Percentiles rank a stretch among this genome's conserved stretches.
phyloP scores from a whole-genome alignment of 92 coral and sea anemone genomes.

The Porites rus region DNA sequence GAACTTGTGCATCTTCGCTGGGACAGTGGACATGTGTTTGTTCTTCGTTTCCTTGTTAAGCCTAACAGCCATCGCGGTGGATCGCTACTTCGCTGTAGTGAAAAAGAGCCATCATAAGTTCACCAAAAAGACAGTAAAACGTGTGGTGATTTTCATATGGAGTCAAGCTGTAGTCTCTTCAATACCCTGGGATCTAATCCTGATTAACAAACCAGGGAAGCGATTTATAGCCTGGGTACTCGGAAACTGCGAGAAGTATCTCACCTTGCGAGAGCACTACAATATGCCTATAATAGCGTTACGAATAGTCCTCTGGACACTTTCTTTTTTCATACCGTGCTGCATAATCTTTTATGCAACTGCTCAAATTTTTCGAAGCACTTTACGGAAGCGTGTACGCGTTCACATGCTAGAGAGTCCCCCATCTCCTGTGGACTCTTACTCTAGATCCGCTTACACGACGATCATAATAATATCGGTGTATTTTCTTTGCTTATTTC shows the following conservation, averaged over 20 bases:
- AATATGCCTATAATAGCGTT: conserved; percentile 19
- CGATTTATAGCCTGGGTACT: conserved; percentile 86
- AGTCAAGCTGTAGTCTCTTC: conserved; percentile 63
- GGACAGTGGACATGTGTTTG: conserved; percentile 71
- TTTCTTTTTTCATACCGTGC: conserved; percentile 64
- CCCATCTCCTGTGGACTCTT: conserved; percentile 73
- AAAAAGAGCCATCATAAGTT: conserved; percentile 78
- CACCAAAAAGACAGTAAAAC: conserved; percentile 59
- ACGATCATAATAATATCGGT: conserved; percentile 75
- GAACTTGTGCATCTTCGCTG: conserved; percentile 67
- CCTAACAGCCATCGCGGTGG: conserved; percentile 76
- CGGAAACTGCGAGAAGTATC: conserved; percentile 70
- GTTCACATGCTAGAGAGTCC: conserved; percentile 66
- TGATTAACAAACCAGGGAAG: conserved; percentile 49
- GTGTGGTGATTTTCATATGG: conserved; percentile 69
- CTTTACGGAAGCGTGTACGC: conserved; percentile 66
- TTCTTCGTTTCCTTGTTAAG: conserved; percentile 75
- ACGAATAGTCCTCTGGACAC: conserved; percentile 31
- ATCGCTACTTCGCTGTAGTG: conserved; percentile 85
- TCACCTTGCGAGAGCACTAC: conserved; percentile 35
- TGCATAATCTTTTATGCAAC: conserved; percentile 55
- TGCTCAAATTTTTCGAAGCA: conserved; percentile 67
- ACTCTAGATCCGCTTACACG: conserved; percentile 76
- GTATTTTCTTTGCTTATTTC: conserved; percentile 77
- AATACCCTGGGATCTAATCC: conserved; percentile 80